Percentiles rank a stretch among this genome's conserved stretches.
These are phyloP conservation scores for Ammospiza caudacuta DNA, from an alignment of 2,113 vertebrate species.

Conservation along the genomic window DNA sequence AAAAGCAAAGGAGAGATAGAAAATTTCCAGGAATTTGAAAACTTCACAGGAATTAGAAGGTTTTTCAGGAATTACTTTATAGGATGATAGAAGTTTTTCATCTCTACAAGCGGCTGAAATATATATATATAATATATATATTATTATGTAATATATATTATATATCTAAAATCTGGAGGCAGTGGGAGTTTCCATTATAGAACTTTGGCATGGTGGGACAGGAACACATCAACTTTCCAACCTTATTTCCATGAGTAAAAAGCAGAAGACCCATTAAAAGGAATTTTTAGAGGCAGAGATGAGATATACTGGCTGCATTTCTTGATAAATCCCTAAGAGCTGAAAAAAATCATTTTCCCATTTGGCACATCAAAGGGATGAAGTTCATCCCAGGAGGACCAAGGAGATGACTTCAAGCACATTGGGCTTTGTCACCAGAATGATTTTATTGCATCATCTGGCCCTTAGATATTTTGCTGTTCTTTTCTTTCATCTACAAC, in stretches of 20 bases:
- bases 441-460: background rate
- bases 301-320: accelerated
- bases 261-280: accelerated
- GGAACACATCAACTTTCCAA: background rate
- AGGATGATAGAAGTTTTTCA: background rate
- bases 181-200: accelerated
- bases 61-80: background rate
- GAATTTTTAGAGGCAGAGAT: background rate
- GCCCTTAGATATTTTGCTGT: background rate
- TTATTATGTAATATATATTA: too few species aligned
- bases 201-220: background rate
- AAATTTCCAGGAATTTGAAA: conserved; percentile 1
- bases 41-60: background rate
- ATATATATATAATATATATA: too few species aligned
- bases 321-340: background rate
- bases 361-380: background rate
- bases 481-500: background rate
- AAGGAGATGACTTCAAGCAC: background rate
- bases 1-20: background rate
- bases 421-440: background rate
- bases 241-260: background rate
- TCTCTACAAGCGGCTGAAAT: background rate
- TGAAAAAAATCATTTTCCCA: background rate
- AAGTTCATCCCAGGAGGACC: background rate
- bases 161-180: background rate